phyloP scores from a whole-genome alignment of 2,797 vertebrate species.

The Pampus argenteus region DNA sequence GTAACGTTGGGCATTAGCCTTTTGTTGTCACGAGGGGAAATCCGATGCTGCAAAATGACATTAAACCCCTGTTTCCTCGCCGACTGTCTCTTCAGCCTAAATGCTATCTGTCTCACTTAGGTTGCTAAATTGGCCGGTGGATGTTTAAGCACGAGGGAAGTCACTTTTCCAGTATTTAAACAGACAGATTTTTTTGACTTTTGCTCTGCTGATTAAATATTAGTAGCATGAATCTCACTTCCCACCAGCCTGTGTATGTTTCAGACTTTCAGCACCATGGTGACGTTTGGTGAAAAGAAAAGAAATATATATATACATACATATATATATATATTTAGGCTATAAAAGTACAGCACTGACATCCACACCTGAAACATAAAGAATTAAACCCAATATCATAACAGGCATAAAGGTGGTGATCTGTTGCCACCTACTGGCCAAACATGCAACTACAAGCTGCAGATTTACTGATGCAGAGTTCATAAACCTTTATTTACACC shows the following conservation, averaged over 20 bases:
- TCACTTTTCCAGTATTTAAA: conserved; percentile 4
- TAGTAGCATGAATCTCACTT: neutral
- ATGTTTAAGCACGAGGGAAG: neutral
- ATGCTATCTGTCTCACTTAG: conserved; percentile 57
- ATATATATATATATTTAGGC: neutral
- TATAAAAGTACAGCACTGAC: neutral
- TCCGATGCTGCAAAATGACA: conserved; percentile 22
- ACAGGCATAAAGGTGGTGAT: conserved; percentile 21
- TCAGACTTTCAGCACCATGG: neutral
- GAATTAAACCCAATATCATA: neutral
- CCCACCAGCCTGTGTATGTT: neutral
- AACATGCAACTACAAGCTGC: neutral
- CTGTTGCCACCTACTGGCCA: conserved; percentile 61
- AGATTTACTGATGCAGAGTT: neutral
- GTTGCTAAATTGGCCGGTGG: conserved; percentile 1
- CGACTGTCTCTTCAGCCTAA: conserved; percentile 39
- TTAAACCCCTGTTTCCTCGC: conserved; percentile 10
- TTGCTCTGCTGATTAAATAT: conserved; percentile 5
- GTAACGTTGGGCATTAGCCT: conserved; percentile 52
- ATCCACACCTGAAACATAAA: conserved; percentile 9
- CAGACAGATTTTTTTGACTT: neutral
- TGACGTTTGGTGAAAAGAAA: neutral
- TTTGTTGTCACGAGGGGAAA: conserved; percentile 37
- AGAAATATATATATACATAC: neutral
- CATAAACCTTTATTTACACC: no score